Conservation (phyloP, 2,113 vertebrate species). For the Nycticryphes semicollaris region DNA sequence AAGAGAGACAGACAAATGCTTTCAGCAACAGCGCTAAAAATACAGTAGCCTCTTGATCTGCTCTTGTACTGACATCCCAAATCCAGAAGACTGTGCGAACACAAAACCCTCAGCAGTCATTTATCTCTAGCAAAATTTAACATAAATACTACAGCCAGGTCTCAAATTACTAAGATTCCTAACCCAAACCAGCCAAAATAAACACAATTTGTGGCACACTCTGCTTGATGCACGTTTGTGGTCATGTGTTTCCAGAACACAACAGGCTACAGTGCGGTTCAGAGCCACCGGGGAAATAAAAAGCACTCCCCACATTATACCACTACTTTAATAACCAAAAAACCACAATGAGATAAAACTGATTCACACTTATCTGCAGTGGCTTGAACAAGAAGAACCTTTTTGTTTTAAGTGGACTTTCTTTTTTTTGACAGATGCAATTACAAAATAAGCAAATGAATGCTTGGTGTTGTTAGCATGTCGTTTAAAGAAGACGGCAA, state of each 20-base stretch:
- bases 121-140: background rate
- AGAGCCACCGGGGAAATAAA: background rate
- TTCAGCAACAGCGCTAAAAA: background rate
- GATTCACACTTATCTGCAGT: background rate
- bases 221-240: background rate
- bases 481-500: background rate
- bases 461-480: background rate
- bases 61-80: background rate
- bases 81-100: background rate
- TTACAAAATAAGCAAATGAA: background rate
- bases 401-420: background rate
- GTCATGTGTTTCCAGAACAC: background rate
- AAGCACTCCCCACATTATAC: background rate
- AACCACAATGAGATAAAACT: background rate
- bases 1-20: background rate
- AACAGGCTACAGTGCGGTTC: background rate
- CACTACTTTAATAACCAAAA: slow-evolving; percentile 5
- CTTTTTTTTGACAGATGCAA: background rate
- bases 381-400: background rate
- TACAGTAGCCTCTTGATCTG: background rate
- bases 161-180: background rate
- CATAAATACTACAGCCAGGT: background rate
- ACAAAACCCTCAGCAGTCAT: background rate
- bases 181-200: slow-evolving; percentile 8
- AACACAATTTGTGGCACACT: background rate